Percentiles rank a stretch among this genome's conserved stretches.
These are phyloP conservation scores for Lindbergichthys nudifrons DNA, from an alignment of 2,797 vertebrate genomes.

Conservation along the genomic window DNA sequence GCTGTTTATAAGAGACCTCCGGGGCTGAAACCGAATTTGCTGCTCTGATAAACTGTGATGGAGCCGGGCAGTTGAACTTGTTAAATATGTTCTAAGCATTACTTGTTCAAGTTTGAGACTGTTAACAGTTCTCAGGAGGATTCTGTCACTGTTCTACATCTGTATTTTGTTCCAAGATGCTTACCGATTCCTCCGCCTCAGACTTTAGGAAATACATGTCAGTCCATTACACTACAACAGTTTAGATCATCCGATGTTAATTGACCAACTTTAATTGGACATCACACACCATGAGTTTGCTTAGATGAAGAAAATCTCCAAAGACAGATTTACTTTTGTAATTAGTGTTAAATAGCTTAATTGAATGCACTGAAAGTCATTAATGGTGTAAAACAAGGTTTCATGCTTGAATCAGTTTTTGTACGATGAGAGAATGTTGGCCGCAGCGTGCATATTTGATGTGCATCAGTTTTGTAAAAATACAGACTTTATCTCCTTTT, in stretches of 20 bases:
- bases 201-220: background rate
- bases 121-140: conserved; percentile 5
- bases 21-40: conserved; percentile 12
- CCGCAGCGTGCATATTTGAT: conserved; percentile 50
- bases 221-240: conserved; percentile 54
- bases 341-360: conserved; percentile 43
- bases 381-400: conserved; percentile 11
- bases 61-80: background rate
- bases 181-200: background rate
- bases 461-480: conserved; percentile 64
- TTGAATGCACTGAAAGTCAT: conserved; percentile 37
- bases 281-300: background rate
- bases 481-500: conserved; percentile 65
- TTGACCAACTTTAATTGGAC: background rate
- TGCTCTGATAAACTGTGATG: background rate
- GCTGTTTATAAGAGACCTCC: background rate
- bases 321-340: conserved; percentile 32
- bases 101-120: background rate
- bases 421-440: conserved; percentile 28
- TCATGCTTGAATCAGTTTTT: conserved; percentile 28
- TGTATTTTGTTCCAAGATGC: conserved; percentile 13
- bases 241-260: conserved; percentile 27
- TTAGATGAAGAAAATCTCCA: conserved; percentile 2
- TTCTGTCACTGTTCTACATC: conserved; percentile 2
- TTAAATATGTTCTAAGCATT: background rate